Base-by-base conservation (phyloP, 2,797 vertebrate species). In the Bradypodion pumilum region DNA sequence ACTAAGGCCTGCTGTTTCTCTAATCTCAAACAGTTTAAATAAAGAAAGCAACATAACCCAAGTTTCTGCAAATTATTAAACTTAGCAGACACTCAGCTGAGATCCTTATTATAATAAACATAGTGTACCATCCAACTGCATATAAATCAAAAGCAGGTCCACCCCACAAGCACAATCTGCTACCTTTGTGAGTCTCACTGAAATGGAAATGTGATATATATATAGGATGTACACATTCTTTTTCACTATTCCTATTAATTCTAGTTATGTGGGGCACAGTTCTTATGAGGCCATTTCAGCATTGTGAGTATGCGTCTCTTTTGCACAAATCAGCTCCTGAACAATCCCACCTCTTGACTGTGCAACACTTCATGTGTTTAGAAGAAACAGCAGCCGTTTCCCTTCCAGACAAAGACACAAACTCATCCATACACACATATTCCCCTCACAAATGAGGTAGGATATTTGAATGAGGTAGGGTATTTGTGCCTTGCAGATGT, bases 1-100 rank as follows among this genome's bases (percentile, higher is more conserved):
- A 86, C 86, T 87, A 90, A 66, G 80, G 63, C 82, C 46, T 85
- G 84, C 84, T 80, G 85, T 81, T 86, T 85, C 85, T 73, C 80
- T 85, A 81, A 73, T 86, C 76, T 84, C 79, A 72, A 44, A 74
- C 74, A 42, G 44, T 86, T 86, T 74, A 87, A 83, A 80, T 3
- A 87, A 70, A 74, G 82, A 88, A 80, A 78, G 42, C 62, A 35
- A 69, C 79, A 44, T 86, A 77, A 74, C 85, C 78, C 62, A 83
- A 52, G 21, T 40, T 87, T 74, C 86, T 89, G 52, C 44, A 86
- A 89, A 82, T 83, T 84, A 82, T 86, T 86, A 85, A 87, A 78
- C 72, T 83, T 86, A 87, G 78, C 72, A 89, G 62, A 85, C 72
- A 86, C 82, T 62, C 88, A 88, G 49, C 83, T 72, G 70, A 63